Base-by-base conservation (phyloP, 2,797 vertebrate species). In the Typhlichthys eigenmanni region DNA sequence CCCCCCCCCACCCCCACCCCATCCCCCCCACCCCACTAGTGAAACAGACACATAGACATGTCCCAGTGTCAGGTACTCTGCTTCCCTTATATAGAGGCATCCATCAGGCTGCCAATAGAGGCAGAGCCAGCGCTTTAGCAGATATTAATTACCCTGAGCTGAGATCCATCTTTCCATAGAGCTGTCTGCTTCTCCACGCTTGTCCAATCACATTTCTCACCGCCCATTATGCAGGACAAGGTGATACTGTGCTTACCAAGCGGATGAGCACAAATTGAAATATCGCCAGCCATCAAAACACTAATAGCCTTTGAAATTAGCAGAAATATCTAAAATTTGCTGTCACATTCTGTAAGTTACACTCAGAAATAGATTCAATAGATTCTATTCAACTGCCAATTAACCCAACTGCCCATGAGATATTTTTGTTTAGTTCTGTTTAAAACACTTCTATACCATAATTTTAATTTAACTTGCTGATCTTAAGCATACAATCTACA, bases 201-300 rank as follows among this genome's bases (percentile, higher is more conserved):
- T 89, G 87, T 90, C 90, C 87, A 77, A 85, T 87, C 84, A 81
- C 86, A 88, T 92, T 90, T 87, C 86, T 90, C 85, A 84, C 81
- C 83, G 67, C 69, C 79, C 61, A 87, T 89, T 91, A 88, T 81
- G 81, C 73, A 80, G 68, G 86, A 92, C 85, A 88, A 91, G 87
- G 83, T 87, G 84, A 85, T 83, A 76, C 76, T 66, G 65, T 62
- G 66, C 81, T 83, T 76, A 83, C 65, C 70, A 78, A 77, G 81
- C 71, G 72, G 82, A 76, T 56, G 62, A 79, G 69, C 80, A 81
- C 85, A 87, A 86, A 90, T 88, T 83, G 80, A 90, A 91, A 89
- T 84, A 89, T 88, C 81, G 78, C 68, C 54, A 13, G 43, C 55
- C 50, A 63, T 78, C 62, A 55, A n/a, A 64, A 64, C 65, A 68